Percentiles rank a stretch among this genome's conserved stretches.
These are phyloP conservation scores for Arion vulgaris DNA, from an alignment of 1,140 invertebrate genomes.

Conservation along the genomic window DNA sequence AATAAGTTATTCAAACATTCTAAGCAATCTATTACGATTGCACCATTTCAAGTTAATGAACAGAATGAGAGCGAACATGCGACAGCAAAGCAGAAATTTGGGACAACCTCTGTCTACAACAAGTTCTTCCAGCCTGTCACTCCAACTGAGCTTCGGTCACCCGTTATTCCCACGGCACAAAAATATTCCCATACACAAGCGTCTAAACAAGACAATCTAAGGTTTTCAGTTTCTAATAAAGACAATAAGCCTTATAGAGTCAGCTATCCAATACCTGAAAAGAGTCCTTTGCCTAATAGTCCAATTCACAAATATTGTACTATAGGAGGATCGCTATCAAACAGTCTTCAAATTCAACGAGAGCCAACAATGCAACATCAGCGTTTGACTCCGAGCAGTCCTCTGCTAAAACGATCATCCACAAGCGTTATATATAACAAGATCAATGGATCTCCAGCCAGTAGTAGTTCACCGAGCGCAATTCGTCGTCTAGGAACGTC, in stretches of 20 bases:
- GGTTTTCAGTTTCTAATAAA: background rate
- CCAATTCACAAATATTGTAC: background rate
- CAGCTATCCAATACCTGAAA: background rate
- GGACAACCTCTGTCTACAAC: constrained; percentile 19
- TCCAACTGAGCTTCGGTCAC: constrained; percentile 24
- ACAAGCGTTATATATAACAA: constrained; percentile 2
- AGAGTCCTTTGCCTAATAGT: background rate
- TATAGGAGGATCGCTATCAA: background rate
- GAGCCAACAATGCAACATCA: background rate
- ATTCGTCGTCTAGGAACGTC: background rate
- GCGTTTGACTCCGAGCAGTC: background rate
- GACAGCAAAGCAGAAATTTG: background rate
- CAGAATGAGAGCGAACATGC: background rate
- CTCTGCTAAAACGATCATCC: background rate
- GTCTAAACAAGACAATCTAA: background rate
- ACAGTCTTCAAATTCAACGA: background rate
- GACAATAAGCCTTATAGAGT: background rate
- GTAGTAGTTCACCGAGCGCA: background rate
- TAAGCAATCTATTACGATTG: background rate
- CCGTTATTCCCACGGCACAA: background rate
- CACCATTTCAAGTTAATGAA: background rate
- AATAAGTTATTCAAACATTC: background rate
- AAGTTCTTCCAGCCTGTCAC: constrained; percentile 23
- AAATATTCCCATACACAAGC: background rate
- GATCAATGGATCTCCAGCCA: constrained; percentile 19